Evolutionary conservation across 2,888 invertebrate genomes (phyloP).

Genomic region (Eristalis tenax): DNA sequence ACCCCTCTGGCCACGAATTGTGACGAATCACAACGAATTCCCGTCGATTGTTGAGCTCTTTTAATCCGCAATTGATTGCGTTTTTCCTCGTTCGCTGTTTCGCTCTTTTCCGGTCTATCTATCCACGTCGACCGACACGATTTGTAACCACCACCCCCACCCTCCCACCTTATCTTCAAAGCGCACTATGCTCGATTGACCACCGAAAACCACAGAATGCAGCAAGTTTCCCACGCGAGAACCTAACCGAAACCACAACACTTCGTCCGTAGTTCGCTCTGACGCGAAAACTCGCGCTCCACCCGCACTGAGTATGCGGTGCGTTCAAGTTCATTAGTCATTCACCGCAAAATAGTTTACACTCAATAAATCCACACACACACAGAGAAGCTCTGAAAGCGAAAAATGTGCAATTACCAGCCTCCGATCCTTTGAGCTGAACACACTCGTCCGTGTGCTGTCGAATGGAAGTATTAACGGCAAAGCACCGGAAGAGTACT

Average conservation of each 20-base stretch:
- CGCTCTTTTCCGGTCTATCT: background rate
- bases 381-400: background rate
- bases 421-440: background rate
- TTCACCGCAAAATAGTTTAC: slow-evolving; percentile 46
- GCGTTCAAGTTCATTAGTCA: slow-evolving; percentile 52
- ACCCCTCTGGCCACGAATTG: background rate
- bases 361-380: background rate
- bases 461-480: slow-evolving; percentile 27
- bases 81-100: background rate
- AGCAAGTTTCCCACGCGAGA: background rate
- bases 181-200: background rate
- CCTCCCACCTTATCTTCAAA: background rate
- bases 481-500: slow-evolving; percentile 11
- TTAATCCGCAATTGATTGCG: background rate
- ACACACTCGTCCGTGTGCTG: background rate
- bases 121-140: background rate
- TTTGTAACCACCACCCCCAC: background rate
- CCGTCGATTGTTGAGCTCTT: background rate
- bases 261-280: background rate
- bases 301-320: background rate
- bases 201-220: background rate
- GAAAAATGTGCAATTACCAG: background rate
- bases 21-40: background rate
- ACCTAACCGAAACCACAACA: background rate
- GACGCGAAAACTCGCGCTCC: too few relatives aligned